Percentiles rank a stretch among this genome's conserved stretches.
Evolutionary conservation across 2,888 invertebrate species (phyloP).

Genomic region (Phyllotreta striolata): DNA sequence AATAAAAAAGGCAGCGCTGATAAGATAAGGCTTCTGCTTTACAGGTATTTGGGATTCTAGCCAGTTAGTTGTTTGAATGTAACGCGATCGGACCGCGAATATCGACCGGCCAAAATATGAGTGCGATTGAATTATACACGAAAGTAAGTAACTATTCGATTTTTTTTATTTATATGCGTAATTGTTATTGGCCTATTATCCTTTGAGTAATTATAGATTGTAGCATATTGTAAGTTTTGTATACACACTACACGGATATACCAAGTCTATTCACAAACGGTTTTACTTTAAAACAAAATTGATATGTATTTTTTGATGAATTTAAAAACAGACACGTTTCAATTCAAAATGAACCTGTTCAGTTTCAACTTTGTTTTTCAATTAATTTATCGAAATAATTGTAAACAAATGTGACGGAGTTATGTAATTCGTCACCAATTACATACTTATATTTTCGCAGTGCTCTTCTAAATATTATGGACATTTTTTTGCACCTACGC

Average conservation of each 20-base stretch:
- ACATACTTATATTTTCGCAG: background rate
- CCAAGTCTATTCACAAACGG: too few relatives aligned
- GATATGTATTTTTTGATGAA: too few relatives aligned
- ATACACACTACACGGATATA: too few relatives aligned
- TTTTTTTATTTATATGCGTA: slow-evolving; percentile 6
- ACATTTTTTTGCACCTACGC: background rate
- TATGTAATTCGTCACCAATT: background rate
- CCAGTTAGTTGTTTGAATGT: slow-evolving; percentile 5
- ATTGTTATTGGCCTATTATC: background rate
- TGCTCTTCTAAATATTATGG: background rate
- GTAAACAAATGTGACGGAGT: background rate
- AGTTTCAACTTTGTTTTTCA: background rate
- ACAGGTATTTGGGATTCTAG: slow-evolving; percentile 17
- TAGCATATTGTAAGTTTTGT: too few relatives aligned
- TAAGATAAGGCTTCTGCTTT: slow-evolving; percentile 40
- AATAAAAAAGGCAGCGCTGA: slow-evolving; percentile 31
- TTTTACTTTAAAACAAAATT: too few relatives aligned
- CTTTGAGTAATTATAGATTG: background rate
- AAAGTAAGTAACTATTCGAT: slow-evolving; percentile 49
- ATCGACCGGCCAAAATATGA: slow-evolving; percentile 46
- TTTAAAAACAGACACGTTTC: slow-evolving; percentile 9
- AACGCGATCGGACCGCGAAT: background rate
- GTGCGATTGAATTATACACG: slow-evolving; percentile 55
- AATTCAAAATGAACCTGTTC: background rate
- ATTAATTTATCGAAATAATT: background rate